These are phyloP conservation scores for Thera britannica DNA, from an alignment of 2,888 invertebrate genomes.

Conservation along the genomic window DNA sequence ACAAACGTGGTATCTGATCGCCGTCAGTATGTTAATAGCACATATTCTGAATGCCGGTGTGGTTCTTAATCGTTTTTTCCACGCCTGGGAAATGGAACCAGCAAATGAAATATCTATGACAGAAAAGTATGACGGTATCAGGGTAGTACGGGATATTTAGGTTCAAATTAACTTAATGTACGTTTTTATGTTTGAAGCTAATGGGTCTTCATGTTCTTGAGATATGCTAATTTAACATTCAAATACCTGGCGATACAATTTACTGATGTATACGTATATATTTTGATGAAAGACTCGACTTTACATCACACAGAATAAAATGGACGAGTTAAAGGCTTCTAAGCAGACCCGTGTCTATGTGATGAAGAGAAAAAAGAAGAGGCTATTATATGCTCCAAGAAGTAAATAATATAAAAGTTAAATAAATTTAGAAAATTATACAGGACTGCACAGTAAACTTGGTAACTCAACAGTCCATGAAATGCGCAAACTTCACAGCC, in stretches of 20 bases:
- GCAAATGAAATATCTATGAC: slow-evolving; percentile 27
- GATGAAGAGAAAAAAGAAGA: too few species aligned
- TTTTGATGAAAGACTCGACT: background rate
- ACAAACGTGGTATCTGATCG: slow-evolving; percentile 76
- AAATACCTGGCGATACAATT: background rate
- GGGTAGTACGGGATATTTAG: background rate
- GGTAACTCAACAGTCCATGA: background rate
- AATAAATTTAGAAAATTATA: too few species aligned
- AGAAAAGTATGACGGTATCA: slow-evolving; percentile 9
- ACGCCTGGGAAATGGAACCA: slow-evolving; percentile 33
- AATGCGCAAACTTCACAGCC: background rate
- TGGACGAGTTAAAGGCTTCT: background rate
- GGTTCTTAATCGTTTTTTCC: slow-evolving; percentile 62
- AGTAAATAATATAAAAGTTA: too few species aligned
- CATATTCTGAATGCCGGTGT: slow-evolving; percentile 70
- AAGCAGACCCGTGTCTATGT: background rate
- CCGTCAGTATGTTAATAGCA: slow-evolving; percentile 74
- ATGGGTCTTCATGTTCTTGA: background rate
- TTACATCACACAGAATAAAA: background rate
- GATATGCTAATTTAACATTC: background rate
- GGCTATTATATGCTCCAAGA: too few species aligned
- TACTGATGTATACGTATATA: background rate
- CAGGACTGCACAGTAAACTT: too few species aligned
- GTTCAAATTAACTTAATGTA: slow-evolving; percentile 2
- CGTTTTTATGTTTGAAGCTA: background rate